Base-by-base conservation (phyloP, 30 jellyfish, hydroid and myxozoan species). In the Chrysaora quinquecirrha region DNA sequence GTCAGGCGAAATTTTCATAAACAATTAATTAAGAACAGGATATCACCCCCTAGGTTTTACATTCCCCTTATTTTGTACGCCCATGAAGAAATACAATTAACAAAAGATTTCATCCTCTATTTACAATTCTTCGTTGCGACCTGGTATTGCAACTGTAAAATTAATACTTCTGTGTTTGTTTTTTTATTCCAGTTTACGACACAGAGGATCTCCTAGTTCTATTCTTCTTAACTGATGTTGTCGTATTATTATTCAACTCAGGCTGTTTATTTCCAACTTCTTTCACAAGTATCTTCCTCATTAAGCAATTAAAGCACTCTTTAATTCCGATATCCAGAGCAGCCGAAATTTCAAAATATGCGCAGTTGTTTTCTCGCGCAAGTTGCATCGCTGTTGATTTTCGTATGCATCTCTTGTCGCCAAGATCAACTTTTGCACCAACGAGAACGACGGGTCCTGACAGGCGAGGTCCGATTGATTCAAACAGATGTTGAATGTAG, bases 371-470 rank as follows among this genome's bases (percentile, higher is more conserved):
- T 0, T 66, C 79, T 20, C 32, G 29, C 18, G 91, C 91, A 21
- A 80, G 28, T 46, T 80, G 58, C 33, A 30, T 72, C 4, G 78
- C 91, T 1, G 66, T 61, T 0, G 63, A 24, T 18, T 38, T 80
- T 65, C 34, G 14, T 1, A 80, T 67, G 84, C 84, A 56, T 1
- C 91, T 47, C 23, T 73, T 34, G 21, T 66, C 77, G 11, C 25
- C 70, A 35, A 80, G 48, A 54, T 80, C 91, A 30, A 31, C 71
- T 49, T 80, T 80, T 0, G 76, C 30, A 22, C 91, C 91, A 23
- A 48, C 84, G 0, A 80, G 21, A 11, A 80, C 67, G 25, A 63
- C 58, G 21, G 89, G 89, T 1, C 33, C 46, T 3, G 43, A 19
- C 12, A 23, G 0, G 21, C 16, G 22, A 12, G 20, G 25, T 1